Base-by-base conservation (phyloP, 2,113 vertebrate species). In the Pelvicachromis taeniatus region DNA sequence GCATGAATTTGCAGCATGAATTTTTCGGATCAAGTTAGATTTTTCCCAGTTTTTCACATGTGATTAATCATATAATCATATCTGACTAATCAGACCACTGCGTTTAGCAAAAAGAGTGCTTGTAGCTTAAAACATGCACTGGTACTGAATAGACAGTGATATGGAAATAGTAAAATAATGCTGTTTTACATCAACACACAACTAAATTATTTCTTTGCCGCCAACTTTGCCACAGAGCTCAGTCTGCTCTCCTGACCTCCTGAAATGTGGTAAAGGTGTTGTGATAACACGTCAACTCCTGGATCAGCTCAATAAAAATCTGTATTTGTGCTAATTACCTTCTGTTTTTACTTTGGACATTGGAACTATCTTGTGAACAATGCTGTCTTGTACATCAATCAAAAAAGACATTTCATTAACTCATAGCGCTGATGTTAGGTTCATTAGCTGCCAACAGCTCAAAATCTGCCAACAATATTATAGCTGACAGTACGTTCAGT, bases 1-100 rank as follows among this genome's bases (percentile, higher is more conserved):
- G 9, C 31, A 35, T 61, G 0, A 35, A 61, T 61, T 61, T 61
- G 17, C 58, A 61, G 58, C 9, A 35, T 35, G 0, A 7, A 35
- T 35, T 61, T 61, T 61, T n/a, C 19, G n/a, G 59, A n/a, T n/a
- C 59, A 63, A 35, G 59, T 63, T 61, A 2, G 31, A 61, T 61
- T 61, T 61, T 35, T 61, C 17, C 17, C 31, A 61, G 9, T 0
- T 61, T 35, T 61, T 1, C 58, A 19, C 31, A 61, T 11, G 31
- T 61, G 31, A 35, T 35, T 61, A 61, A 35, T 61, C 33, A n/a
- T 35, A 35, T 61, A 61, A 35, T 61, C 33, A n/a, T 35, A 35
- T n/a, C 58, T 12, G 17, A 61, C 58, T 61, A 61, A 35, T 35
- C 5, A 35, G 5, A 61, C 9, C 17, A 35, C 59, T 63, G 59